A percentile compares a stretch with the other conserved stretches of the same genome.
Conservation (phyloP, 2,888 invertebrate species). For the Zaprionus bogoriensis region DNA sequence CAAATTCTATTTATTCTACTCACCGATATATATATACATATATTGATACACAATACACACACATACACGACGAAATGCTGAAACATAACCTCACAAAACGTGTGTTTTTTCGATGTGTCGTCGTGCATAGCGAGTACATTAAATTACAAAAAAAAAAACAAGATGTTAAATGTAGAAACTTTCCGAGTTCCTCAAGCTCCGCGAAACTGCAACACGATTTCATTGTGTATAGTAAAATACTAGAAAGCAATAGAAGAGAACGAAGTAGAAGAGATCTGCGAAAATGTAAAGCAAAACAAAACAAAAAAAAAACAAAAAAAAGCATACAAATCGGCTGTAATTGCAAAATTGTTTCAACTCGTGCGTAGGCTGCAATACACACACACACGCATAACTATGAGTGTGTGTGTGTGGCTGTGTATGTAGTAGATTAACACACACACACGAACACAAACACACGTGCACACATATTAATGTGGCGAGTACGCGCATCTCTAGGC, state of each 20-base stretch:
- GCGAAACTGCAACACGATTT: not conserved
- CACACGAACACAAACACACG: not conserved
- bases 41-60: not conserved
- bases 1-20: not conserved
- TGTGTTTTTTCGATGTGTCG: not conserved
- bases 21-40: too few relatives aligned
- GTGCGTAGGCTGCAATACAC: not conserved
- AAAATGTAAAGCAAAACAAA: not conserved
- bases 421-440: too few relatives aligned
- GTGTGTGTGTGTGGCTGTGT: too few relatives aligned
- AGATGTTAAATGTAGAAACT: not conserved
- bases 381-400: not conserved
- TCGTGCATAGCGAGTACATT: not conserved
- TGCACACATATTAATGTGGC: conserved; percentile 2
- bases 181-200: not conserved
- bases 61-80: not conserved
- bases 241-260: not conserved
- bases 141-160: too few relatives aligned
- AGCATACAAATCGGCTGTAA: conserved; percentile 4
- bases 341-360: not conserved
- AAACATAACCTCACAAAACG: not conserved
- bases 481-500: not conserved
- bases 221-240: not conserved
- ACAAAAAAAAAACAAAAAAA: not conserved
- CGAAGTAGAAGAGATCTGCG: not conserved